These are phyloP conservation scores for Hofmannophila pseudospretella DNA, from an alignment of 2,888 invertebrate species.

Conservation along the genomic window DNA sequence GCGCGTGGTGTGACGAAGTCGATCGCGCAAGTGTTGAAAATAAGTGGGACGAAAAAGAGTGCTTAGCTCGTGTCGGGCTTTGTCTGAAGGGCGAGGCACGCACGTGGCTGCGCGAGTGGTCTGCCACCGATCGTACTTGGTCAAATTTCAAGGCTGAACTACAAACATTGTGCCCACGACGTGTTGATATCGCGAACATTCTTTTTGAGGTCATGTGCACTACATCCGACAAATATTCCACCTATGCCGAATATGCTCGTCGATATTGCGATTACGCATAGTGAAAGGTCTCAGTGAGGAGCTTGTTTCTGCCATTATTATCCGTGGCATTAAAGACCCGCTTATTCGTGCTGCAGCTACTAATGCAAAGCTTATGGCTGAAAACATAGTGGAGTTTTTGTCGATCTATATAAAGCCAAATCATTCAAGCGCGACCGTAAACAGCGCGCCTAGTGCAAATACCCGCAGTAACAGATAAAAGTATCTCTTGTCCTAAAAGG, in stretches of 20 bases:
- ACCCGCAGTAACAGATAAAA: background rate
- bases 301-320: conserved; percentile 3
- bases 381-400: conserved; percentile 1
- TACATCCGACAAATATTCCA: conserved; percentile 4
- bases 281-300: conserved; percentile 9
- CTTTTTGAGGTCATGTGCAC: conserved; percentile 5
- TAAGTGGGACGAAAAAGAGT: too few species aligned
- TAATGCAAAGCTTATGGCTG: background rate
- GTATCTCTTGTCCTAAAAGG: background rate
- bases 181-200: conserved; percentile 8
- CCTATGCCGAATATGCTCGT: conserved; percentile 8
- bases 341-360: conserved; percentile 1
- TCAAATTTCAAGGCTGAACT: too few species aligned
- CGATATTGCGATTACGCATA: conserved; percentile 6
- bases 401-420: conserved; percentile 1
- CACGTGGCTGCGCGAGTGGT: too few species aligned
- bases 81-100: too few species aligned
- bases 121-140: too few species aligned
- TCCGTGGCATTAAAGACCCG: conserved; percentile 7
- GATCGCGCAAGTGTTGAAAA: too few species aligned
- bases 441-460: too few species aligned
- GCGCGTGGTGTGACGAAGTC: too few species aligned
- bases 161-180: too few species aligned
- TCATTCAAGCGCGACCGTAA: too few species aligned
- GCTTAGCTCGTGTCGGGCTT: too few species aligned